phyloP scores from a whole-genome alignment of 2,113 vertebrate genomes.

The Myotis yumanensis region DNA sequence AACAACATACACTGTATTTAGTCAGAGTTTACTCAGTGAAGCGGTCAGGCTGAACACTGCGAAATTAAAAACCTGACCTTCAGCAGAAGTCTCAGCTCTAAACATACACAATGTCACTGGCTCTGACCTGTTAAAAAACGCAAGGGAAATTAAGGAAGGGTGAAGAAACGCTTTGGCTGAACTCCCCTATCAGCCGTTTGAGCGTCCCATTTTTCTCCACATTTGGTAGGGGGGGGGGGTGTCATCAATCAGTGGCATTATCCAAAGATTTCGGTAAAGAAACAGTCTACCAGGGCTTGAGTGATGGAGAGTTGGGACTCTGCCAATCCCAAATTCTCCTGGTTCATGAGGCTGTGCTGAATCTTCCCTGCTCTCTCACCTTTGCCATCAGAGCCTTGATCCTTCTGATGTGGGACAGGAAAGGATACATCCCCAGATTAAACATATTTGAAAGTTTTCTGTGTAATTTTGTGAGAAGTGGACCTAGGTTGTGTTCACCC shows the following conservation, averaged over 20 bases:
- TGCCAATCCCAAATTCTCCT: slow-evolving; percentile 5
- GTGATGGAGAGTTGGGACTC: slow-evolving; percentile 3
- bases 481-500: background rate
- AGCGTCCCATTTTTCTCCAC: slow-evolving; percentile 6
- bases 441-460: background rate
- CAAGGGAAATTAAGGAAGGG: slow-evolving; percentile 68
- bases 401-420: background rate
- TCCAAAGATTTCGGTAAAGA: slow-evolving; percentile 17
- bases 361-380: background rate
- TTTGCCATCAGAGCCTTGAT: background rate
- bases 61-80: slow-evolving; percentile 81
- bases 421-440: background rate
- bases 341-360: background rate
- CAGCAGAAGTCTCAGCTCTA: slow-evolving; percentile 63
- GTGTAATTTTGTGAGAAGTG: background rate
- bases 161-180: slow-evolving; percentile 45
- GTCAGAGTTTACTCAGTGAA: slow-evolving; percentile 67
- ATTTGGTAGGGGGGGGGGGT: background rate
- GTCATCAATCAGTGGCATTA: slow-evolving; percentile 32
- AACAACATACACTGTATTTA: slow-evolving; percentile 73
- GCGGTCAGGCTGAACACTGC: slow-evolving; percentile 63
- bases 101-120: slow-evolving; percentile 70
- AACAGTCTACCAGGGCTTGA: background rate
- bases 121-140: slow-evolving; percentile 58
- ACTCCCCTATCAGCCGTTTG: background rate